Percentiles rank a stretch among this genome's conserved stretches.
Conservation (phyloP, 2,888 invertebrate species). For the Parnassius orleans region DNA sequence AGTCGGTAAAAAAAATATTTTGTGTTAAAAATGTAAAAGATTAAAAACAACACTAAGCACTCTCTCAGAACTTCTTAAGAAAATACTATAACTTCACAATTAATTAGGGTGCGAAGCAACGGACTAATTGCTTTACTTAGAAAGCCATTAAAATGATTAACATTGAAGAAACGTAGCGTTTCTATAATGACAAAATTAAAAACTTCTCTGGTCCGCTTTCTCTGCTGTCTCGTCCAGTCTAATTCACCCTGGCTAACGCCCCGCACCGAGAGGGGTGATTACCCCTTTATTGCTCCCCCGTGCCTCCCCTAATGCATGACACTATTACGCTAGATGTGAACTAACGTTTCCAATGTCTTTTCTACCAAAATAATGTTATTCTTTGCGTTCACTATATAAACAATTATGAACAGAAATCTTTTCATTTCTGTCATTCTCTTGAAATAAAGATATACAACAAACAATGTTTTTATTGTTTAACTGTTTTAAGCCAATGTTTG, state of each 20-base stretch:
- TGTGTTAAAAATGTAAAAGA: too few species aligned
- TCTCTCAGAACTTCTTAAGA: neutral
- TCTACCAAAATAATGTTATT: slow-evolving; percentile 50
- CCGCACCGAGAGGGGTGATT: slow-evolving; percentile 56
- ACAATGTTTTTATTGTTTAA: too few species aligned
- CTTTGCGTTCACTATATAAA: slow-evolving; percentile 21
- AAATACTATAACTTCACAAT: neutral
- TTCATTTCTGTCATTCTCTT: too few species aligned
- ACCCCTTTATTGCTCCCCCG: slow-evolving; percentile 74
- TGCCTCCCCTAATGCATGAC: slow-evolving; percentile 69
- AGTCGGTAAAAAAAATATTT: too few species aligned
- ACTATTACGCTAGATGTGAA: slow-evolving; percentile 68
- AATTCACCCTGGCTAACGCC: slow-evolving; percentile 50
- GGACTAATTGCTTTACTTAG: slow-evolving; percentile 15
- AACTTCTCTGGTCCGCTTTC: slow-evolving; percentile 33
- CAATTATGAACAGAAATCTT: neutral
- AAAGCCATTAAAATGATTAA: slow-evolving; percentile 25
- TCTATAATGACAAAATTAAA: slow-evolving; percentile 22
- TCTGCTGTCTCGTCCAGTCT: slow-evolving; percentile 39
- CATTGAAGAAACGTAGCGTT: slow-evolving; percentile 14
- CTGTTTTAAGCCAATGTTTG: too few species aligned
- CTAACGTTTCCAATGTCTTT: slow-evolving; percentile 60
- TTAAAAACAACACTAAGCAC: neutral
- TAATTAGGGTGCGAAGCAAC: neutral
- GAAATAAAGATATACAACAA: too few species aligned